Conservation (phyloP, 2,888 invertebrate genomes). For the Harpalus rufipes region DNA sequence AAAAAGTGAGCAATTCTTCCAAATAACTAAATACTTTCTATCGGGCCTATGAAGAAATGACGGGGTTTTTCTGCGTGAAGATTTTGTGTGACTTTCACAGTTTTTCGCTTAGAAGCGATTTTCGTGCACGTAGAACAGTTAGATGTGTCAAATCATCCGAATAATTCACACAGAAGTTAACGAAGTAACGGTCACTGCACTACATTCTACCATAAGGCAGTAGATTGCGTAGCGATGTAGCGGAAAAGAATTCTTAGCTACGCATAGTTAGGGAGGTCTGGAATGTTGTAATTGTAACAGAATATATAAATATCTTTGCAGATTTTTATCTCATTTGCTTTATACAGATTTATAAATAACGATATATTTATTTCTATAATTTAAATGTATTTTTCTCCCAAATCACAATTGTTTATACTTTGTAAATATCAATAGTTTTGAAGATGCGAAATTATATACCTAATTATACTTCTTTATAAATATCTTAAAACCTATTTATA, state of each 20-base stretch:
- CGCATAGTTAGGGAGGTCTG: too few species aligned
- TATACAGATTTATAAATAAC: too few species aligned
- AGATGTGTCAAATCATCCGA: conserved; percentile 60
- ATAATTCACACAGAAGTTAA: conserved; percentile 52
- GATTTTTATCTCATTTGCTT: too few species aligned
- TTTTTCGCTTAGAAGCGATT: conserved; percentile 21
- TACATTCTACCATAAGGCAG: background rate
- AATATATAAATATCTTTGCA: too few species aligned
- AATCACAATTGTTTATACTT: too few species aligned
- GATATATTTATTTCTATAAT: too few species aligned
- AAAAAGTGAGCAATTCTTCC: conserved; percentile 17
- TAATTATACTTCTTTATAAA: too few species aligned
- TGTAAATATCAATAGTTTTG: too few species aligned
- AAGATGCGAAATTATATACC: too few species aligned
- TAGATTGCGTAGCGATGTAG: background rate
- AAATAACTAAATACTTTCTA: conserved; percentile 43
- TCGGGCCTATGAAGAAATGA: conserved; percentile 22
- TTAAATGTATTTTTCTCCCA: too few species aligned
- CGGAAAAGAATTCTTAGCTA: background rate
- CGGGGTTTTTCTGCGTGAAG: conserved; percentile 19
- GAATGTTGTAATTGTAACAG: too few species aligned
- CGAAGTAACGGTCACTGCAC: conserved; percentile 12
- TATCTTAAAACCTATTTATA: too few species aligned
- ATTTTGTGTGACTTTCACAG: conserved; percentile 47
- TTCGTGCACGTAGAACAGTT: conserved; percentile 53